These are phyloP conservation scores for Hirtodrosophila confusa DNA, from an alignment of 2,888 invertebrate species.

Conservation along the genomic window DNA sequence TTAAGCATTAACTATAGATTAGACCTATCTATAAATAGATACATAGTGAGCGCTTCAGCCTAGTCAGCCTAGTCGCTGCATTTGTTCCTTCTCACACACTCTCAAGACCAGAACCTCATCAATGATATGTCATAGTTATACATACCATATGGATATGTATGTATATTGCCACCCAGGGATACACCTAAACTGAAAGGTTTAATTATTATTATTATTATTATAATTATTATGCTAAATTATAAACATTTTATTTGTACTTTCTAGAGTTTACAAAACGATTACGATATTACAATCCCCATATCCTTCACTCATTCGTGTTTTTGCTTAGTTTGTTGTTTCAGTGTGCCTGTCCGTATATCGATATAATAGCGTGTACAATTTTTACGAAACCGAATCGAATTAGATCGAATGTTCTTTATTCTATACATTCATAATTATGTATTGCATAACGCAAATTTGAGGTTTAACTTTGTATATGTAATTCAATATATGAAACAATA, in stretches of 20 bases:
- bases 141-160: constrained; percentile 11
- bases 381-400: constrained; percentile 9
- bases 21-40: not conserved
- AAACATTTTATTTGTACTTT: constrained; percentile 16
- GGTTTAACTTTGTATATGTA: constrained; percentile 39
- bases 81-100: constrained; percentile 27
- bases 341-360: constrained; percentile 33
- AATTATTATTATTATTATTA: constrained; percentile 33
- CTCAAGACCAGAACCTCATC: constrained; percentile 7
- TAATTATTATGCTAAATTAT: constrained; percentile 27
- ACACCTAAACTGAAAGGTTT: constrained; percentile 34
- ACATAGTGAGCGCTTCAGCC: constrained; percentile 12
- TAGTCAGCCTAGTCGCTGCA: constrained; percentile 34
- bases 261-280: not conserved
- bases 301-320: constrained; percentile 2
- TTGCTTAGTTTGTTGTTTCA: constrained; percentile 21
- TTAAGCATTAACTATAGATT: constrained; percentile 27
- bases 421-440: constrained; percentile 23
- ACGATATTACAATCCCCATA: constrained; percentile 7
- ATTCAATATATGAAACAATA: constrained; percentile 37
- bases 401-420: constrained; percentile 15
- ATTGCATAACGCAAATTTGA: constrained; percentile 29
- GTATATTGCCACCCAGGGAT: constrained; percentile 46
- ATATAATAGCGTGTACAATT: constrained; percentile 15
- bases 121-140: constrained; percentile 11